Base-by-base conservation (phyloP, 2,888 invertebrate genomes). In the Drosophila greeni region DNA sequence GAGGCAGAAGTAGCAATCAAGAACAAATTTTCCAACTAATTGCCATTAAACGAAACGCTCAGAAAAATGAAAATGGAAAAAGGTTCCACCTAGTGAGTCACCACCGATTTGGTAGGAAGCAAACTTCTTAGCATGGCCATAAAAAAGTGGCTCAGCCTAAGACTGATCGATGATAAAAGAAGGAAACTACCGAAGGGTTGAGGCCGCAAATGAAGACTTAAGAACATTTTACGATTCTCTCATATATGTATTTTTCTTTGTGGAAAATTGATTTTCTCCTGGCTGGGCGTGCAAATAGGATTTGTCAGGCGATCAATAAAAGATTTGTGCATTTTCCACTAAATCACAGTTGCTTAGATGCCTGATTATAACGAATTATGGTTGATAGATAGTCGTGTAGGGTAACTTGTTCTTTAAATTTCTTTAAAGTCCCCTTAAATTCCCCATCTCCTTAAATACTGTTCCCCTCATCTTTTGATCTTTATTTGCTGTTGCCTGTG, bases 111-210 rank as follows among this genome's bases (percentile, higher is more conserved):
- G 31, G 43, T 16, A 47, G 40, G 47, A 53, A 53, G 52, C 34
- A 68, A 70, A 65, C 60, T 68, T 82, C 80, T 79, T 79, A 79
- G 79, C 84, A 76, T 74, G 79, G 66, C 72, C 70, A 84, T 79
- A 77, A 79, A 79, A 83, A 64, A 62, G 47, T 54, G 42, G 42
- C 47, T 48, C 49, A 16, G 37, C 43, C 52, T 82, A 78, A 73
- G 69, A 61, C 82, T 79, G 84, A 82, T 79, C 84, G 76, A 82
- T 84, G 79, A 84, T 79, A 79, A 79, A 84, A 72, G 82, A 76
- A 54, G 23, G 16, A 9, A 31, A 26, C 23, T 20, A 43, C 24
- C 12, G 18, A 36, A 49, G 58, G 43, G 62, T 64, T 45, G 47
- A 20, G 43, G 39, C n/a, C 20, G 33, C 34, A 58, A 71, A 74